phyloP scores from a whole-genome alignment of 1,140 invertebrate species.

The Pseudomyrmex flavicornis region DNA sequence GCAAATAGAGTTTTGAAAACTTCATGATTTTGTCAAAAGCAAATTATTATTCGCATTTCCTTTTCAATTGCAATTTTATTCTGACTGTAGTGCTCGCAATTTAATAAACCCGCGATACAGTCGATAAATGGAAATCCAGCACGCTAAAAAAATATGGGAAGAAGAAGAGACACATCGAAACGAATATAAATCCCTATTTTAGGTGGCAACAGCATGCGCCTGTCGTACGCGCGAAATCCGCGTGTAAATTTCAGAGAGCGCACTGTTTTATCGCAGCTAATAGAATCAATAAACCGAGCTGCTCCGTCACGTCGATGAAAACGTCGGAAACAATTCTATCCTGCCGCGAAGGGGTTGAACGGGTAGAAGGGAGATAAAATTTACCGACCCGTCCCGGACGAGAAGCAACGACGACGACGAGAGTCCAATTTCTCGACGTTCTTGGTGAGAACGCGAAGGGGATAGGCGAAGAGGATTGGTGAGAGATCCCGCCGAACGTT shows the following conservation, averaged over 20 bases:
- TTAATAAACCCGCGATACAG: conserved; percentile 31
- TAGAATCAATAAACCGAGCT: conserved; percentile 55
- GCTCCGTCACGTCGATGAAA: conserved; percentile 28
- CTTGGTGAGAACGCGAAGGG: neutral
- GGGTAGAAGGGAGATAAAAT: neutral
- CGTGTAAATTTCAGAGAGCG: conserved; percentile 43
- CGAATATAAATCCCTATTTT: conserved; percentile 49
- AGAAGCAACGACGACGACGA: no score
- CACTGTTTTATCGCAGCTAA: conserved; percentile 51
- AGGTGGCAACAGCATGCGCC: conserved; percentile 32
- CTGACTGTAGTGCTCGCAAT: neutral
- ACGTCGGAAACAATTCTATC: conserved; percentile 35
- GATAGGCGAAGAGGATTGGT: neutral
- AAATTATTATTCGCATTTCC: neutral
- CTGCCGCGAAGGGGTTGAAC: conserved; percentile 15
- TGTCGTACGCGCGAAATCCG: conserved; percentile 28
- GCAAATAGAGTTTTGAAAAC: neutral
- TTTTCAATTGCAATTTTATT: neutral
- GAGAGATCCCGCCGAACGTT: conserved; percentile 17
- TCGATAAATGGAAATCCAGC: conserved; percentile 7
- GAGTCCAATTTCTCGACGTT: conserved; percentile 27
- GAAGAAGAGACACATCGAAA: neutral
- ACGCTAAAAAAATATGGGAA: neutral
- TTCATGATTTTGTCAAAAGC: neutral
- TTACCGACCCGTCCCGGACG: neutral